Evolutionary conservation across 30 jellyfish, hydroid and myxozoan genomes (phyloP).

Genomic region (Cassiopea andromeda): DNA sequence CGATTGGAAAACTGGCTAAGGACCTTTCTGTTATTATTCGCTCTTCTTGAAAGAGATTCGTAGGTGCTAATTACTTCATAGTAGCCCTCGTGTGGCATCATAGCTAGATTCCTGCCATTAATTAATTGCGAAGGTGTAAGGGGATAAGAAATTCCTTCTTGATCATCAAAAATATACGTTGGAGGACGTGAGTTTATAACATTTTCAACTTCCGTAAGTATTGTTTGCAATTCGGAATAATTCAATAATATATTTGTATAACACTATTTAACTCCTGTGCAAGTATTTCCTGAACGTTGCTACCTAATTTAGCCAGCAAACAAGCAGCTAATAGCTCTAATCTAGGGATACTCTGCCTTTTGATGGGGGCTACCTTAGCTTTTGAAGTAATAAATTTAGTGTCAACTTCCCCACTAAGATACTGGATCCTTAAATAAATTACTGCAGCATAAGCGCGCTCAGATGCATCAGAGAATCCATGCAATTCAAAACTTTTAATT

Average conservation of each 20-base stretch:
- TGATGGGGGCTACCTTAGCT: conserved; percentile 76
- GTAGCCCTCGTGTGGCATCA: background rate
- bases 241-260: conserved; percentile 14
- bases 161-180: conserved; percentile 24
- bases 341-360: conserved; percentile 69
- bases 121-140: conserved; percentile 41
- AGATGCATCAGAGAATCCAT: conserved; percentile 81
- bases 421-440: conserved; percentile 65
- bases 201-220: conserved; percentile 46
- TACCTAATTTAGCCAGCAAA: background rate
- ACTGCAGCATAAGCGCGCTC: conserved; percentile 73
- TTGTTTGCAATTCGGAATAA: conserved; percentile 38
- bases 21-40: conserved; percentile 10
- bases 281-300: background rate
- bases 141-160: conserved; percentile 28
- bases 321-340: conserved; percentile 70
- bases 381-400: background rate
- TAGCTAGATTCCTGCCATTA: conserved; percentile 19
- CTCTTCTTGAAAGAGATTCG: conserved; percentile 33
- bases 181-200: conserved; percentile 36
- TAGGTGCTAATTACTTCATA: conserved; percentile 43
- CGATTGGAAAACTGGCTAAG: conserved; percentile 28
- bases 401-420: conserved; percentile 55
- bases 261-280: conserved; percentile 32
- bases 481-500: conserved; percentile 51